phyloP scores from a whole-genome alignment of 2,113 vertebrate genomes.

The Motacilla tschutschensis region DNA sequence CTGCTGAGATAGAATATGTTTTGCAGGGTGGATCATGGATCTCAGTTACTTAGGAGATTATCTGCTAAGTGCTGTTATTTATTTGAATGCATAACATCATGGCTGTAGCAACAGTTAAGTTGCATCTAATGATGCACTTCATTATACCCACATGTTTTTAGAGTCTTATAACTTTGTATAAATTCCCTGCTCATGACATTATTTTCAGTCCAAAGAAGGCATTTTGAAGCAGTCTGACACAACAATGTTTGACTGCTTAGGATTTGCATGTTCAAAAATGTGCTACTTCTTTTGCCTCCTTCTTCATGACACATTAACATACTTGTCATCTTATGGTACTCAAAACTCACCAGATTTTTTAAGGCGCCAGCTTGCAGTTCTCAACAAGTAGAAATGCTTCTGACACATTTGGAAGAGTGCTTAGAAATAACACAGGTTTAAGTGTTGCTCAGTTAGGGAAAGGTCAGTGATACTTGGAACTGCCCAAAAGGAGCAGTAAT shows the following conservation, averaged over 20 bases:
- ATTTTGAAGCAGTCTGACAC: conserved; percentile 45
- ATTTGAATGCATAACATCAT: conserved; percentile 2
- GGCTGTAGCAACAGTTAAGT: background rate
- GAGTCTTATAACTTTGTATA: conserved; percentile 7
- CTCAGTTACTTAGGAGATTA: conserved; percentile 14
- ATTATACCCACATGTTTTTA: conserved; percentile 7
- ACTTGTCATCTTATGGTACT: conserved; percentile 40
- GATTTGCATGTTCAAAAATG: conserved; percentile 46
- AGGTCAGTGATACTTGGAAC: conserved; percentile 6
- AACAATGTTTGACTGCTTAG: conserved; percentile 41
- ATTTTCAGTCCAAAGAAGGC: background rate
- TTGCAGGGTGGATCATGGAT: background rate
- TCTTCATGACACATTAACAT: conserved; percentile 49
- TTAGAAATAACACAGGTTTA: conserved; percentile 37
- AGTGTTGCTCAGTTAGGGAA: conserved; percentile 38
- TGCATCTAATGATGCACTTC: conserved; percentile 6
- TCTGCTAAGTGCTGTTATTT: conserved; percentile 3
- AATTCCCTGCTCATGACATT: conserved; percentile 12
- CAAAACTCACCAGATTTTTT: conserved; percentile 29
- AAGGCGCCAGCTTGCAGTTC: conserved; percentile 22
- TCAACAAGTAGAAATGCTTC: conserved; percentile 15
- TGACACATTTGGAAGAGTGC: conserved; percentile 22
- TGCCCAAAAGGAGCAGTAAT: background rate
- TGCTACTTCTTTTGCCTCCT: conserved; percentile 38
- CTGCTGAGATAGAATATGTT: background rate